These are phyloP conservation scores for Chaitophorus viminalis DNA, from an alignment of 2,888 invertebrate genomes.

Conservation along the genomic window DNA sequence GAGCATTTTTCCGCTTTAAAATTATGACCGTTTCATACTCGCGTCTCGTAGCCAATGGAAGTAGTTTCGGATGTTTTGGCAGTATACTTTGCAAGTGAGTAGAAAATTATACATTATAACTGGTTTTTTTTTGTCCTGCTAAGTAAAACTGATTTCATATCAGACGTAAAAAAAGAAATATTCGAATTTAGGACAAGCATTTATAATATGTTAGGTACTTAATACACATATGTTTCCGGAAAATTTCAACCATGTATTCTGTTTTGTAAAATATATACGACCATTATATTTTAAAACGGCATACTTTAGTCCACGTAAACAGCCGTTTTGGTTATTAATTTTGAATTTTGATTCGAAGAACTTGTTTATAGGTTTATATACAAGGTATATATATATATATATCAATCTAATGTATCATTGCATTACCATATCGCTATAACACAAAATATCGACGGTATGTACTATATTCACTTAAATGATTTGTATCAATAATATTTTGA, in stretches of 20 bases:
- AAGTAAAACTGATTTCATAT: no score
- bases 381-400: no score
- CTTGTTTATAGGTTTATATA: no score
- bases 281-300: not conserved
- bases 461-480: no score
- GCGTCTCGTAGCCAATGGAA: slow-evolving; percentile 90
- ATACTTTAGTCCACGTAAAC: not conserved
- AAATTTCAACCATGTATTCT: not conserved
- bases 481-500: no score
- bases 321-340: not conserved
- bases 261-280: not conserved
- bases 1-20: slow-evolving; percentile 34
- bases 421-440: no score
- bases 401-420: not conserved
- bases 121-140: not conserved
- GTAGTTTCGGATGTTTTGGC: slow-evolving; percentile 93
- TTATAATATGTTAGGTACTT: not conserved
- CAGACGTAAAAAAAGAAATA: no score
- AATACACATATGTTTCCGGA: not conserved
- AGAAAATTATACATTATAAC: not conserved
- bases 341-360: no score
- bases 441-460: no score
- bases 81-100: slow-evolving; percentile 87
- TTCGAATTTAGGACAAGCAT: not conserved
- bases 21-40: slow-evolving; percentile 89